Conservation (phyloP, 2,113 vertebrate species). For the Nerophis ophidion region DNA sequence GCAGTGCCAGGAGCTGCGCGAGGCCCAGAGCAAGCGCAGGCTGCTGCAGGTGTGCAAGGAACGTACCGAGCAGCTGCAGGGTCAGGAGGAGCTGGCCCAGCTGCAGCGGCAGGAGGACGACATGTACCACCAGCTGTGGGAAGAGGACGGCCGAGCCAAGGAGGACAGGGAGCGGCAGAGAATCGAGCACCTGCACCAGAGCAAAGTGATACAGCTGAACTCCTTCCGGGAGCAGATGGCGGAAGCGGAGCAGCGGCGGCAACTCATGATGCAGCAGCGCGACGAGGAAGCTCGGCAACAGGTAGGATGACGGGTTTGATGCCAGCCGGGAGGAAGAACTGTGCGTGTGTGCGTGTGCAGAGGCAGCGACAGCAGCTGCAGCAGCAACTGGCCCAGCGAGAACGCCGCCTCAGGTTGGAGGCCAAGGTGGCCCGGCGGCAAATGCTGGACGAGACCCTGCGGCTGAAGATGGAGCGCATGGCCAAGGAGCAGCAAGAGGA, state of each 20-base stretch:
- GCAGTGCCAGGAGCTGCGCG: slow-evolving; percentile 73
- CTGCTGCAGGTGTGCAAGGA: slow-evolving; percentile 66
- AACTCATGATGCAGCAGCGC: slow-evolving; percentile 51
- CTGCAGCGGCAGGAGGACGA: slow-evolving; percentile 67
- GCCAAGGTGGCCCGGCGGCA: slow-evolving; percentile 55
- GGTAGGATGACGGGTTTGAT: slow-evolving; percentile 56
- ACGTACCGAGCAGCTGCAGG: slow-evolving; percentile 69
- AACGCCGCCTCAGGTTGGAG: slow-evolving; percentile 52
- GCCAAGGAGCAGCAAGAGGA: slow-evolving; percentile 71
- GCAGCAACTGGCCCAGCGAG: slow-evolving; percentile 66
- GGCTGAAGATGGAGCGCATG: slow-evolving; percentile 69
- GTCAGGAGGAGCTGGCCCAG: slow-evolving; percentile 55
- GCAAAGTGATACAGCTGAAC: slow-evolving; percentile 33
- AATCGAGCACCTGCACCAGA: slow-evolving; percentile 26
- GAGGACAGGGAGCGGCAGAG: slow-evolving; percentile 53
- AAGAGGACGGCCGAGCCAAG: slow-evolving; percentile 75
- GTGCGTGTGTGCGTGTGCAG: slow-evolving; percentile 52
- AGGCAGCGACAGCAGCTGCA: slow-evolving; percentile 61
- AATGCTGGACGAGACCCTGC: slow-evolving; percentile 60
- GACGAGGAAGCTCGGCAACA: slow-evolving; percentile 73
- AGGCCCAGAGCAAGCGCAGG: slow-evolving; percentile 21
- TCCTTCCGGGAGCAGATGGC: slow-evolving; percentile 63
- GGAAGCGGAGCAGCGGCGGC: slow-evolving; percentile 32
- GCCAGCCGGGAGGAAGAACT: background rate
- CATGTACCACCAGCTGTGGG: slow-evolving; percentile 73